Percentiles rank a stretch among this genome's conserved stretches.
Conservation (phyloP, 2,888 invertebrate genomes). For the Micoletzkya japonica region DNA sequence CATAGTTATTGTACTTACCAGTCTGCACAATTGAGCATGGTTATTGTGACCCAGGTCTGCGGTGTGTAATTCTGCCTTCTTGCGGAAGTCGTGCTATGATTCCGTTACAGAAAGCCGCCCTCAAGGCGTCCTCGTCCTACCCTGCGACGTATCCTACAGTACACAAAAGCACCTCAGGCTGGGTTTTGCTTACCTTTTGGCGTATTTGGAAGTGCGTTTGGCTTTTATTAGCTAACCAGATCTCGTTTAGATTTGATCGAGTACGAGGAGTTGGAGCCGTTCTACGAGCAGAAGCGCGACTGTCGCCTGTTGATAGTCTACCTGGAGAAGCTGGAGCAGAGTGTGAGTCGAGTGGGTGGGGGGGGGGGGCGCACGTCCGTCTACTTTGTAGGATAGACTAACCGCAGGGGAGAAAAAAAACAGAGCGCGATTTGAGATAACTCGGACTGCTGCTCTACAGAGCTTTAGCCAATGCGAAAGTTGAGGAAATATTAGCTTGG, state of each 20-base stretch:
- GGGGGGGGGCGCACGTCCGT: not conserved
- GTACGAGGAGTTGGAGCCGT: slow-evolving; percentile 52
- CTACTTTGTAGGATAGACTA: no score
- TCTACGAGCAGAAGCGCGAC: slow-evolving; percentile 50
- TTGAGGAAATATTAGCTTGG: no score
- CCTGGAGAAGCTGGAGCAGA: slow-evolving; percentile 35
- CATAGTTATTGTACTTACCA: no score
- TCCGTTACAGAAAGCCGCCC: slow-evolving; percentile 26
- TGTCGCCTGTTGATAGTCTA: slow-evolving; percentile 49
- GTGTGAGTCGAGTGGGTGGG: not conserved
- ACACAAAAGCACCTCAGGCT: slow-evolving; percentile 1
- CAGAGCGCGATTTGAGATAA: no score
- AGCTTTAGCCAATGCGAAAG: no score
- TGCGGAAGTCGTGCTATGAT: no score
- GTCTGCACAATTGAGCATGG: no score
- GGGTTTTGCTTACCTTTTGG: not conserved
- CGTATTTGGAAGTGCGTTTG: not conserved
- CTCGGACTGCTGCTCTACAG: no score
- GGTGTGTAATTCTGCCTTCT: no score
- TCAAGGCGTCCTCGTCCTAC: slow-evolving; percentile 28
- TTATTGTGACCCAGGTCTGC: no score
- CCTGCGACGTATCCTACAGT: slow-evolving; percentile 23
- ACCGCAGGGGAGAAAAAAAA: no score
- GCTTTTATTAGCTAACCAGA: not conserved
- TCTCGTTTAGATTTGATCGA: slow-evolving; percentile 30